Percentiles rank a stretch among this genome's conserved stretches.
Conservation (phyloP, 1,140 invertebrate genomes). For the Papilio helenus region DNA sequence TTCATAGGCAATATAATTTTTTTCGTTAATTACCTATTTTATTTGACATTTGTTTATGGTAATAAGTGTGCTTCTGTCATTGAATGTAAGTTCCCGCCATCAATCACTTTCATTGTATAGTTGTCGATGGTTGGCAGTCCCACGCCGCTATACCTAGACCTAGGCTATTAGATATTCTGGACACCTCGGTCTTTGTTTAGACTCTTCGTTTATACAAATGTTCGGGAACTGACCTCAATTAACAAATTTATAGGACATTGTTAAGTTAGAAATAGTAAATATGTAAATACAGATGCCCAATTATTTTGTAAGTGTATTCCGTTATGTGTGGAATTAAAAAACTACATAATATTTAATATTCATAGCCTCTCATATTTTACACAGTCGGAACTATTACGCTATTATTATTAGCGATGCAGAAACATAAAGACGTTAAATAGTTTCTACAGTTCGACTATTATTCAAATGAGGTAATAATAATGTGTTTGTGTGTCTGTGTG, state of each 20-base stretch:
- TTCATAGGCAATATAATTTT: no score
- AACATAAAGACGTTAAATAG: background rate
- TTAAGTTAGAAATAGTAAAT: background rate
- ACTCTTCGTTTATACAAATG: background rate
- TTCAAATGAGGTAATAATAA: background rate
- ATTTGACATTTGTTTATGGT: background rate
- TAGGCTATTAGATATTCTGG: background rate
- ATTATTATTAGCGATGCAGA: constrained; percentile 3
- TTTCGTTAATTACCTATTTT: no score
- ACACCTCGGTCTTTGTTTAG: background rate
- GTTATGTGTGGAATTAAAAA: background rate
- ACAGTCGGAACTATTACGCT: background rate
- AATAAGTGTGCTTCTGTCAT: background rate
- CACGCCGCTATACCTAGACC: background rate
- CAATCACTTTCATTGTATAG: background rate
- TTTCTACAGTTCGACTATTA: constrained; percentile 3
- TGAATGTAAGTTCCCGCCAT: background rate
- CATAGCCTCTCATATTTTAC: background rate
- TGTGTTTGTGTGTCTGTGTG: constrained; percentile 8
- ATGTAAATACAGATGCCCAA: no score
- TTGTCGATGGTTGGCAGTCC: background rate
- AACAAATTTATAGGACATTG: background rate
- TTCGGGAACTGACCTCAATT: background rate
- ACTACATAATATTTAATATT: background rate
- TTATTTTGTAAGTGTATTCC: background rate